Base-by-base conservation (phyloP, 2,888 invertebrate genomes). In the Hirtodrosophila alboralis region DNA sequence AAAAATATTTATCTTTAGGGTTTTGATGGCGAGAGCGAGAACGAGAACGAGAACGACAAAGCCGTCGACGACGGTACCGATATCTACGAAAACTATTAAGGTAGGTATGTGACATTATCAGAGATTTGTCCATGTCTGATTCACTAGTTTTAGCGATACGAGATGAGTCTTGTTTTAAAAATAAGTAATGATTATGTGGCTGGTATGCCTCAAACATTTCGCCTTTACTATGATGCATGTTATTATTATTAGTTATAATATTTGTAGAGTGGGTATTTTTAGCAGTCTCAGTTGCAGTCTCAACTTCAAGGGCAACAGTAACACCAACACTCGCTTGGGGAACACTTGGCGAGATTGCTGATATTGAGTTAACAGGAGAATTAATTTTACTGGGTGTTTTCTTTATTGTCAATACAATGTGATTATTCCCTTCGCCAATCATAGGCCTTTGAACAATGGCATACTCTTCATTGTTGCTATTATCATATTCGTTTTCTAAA, bases 371-470 rank as follows among this genome's bases (percentile, higher is more conserved):
- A 5, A 75, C 77, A 1, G 87, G 77, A 0, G 88, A 88, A 52
- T 81, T 85, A 0, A 76, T 76, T 77, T 89, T 88, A 43, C 79
- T 87, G 9, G 89, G 87, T 4, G 88, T 89, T 68, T 90, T 90
- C 30, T 89, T 89, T 38, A 90, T 89, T 8, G 89, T 89, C 52
- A 90, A 38, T 1, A 90, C 88, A 23, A 90, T 89, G 47, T 89
- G 89, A 67, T 88, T 88, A 30, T 72, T 83, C 1, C 66, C 78
- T 3, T 28, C 49, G 4, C 34, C 45, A 10, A 18, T 7, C 9
- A 49, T 43, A 2, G 71, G 72, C 2, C 33, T 81, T 65, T 54
- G 88, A 60, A 77, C 86, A 60, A 83, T 85, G 56, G 62, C 86
- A 74, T 69, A 87, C 61, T 89, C 87, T 28, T 88, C 88, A 37